Percentiles rank a stretch among this genome's conserved stretches.
These are phyloP conservation scores for Gisinianus flammeolus DNA, from an alignment of 2,888 invertebrate species.

Conservation along the genomic window DNA sequence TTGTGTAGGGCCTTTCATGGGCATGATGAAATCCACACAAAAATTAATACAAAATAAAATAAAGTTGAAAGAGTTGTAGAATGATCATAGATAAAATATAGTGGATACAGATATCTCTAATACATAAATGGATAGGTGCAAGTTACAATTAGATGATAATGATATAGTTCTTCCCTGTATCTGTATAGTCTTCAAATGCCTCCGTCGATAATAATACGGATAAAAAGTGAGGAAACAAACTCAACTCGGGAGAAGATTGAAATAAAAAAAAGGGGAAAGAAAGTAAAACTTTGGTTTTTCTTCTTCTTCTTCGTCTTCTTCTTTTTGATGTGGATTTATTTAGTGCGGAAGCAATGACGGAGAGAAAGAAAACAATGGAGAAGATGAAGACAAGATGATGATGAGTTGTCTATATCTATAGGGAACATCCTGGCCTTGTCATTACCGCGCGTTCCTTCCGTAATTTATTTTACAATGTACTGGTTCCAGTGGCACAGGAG, in stretches of 20 bases:
- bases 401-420: neutral
- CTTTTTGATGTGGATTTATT: neutral
- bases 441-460: too few species aligned
- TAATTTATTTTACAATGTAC: too few species aligned
- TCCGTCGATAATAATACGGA: conserved; percentile 4
- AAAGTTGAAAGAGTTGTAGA: neutral
- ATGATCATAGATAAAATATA: neutral
- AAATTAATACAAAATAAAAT: too few species aligned
- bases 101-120: too few species aligned
- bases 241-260: neutral
- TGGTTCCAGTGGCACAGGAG: too few species aligned
- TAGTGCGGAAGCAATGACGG: neutral
- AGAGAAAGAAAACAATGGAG: neutral
- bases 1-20: too few species aligned
- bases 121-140: too few species aligned
- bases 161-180: neutral
- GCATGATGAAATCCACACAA: too few species aligned
- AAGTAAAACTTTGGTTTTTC: neutral
- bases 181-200: too few species aligned
- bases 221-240: neutral
- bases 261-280: neutral
- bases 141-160: neutral
- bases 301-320: neutral
- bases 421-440: too few species aligned
- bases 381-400: neutral